phyloP scores from a whole-genome alignment of 2,113 vertebrate genomes.

The Sinocyclocheilus anophthalmus region DNA sequence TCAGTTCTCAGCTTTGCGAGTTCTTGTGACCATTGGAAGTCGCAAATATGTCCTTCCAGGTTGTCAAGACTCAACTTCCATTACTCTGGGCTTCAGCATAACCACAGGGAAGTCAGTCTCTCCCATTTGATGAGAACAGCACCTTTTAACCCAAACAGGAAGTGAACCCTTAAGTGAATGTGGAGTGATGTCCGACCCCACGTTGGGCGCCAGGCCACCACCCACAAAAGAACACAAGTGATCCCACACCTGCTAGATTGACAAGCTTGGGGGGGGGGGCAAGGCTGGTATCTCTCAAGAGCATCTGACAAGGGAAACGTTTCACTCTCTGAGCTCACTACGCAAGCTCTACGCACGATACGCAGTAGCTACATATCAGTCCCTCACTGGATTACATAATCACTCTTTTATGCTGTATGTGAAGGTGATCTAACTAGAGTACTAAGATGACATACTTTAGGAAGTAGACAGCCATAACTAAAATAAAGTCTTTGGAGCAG shows the following conservation, averaged over 20 bases:
- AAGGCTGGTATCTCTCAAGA: conserved; percentile 21
- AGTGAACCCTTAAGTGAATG: not conserved
- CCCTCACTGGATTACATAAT: conserved; percentile 39
- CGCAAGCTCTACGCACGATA: conserved; percentile 5
- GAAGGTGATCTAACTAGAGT: conserved; percentile 16
- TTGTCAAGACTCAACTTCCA: not conserved
- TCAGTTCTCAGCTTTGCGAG: not conserved
- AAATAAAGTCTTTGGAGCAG: not conserved
- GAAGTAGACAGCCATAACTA: not conserved
- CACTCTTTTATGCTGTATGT: not conserved
- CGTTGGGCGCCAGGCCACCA: conserved; percentile 40
- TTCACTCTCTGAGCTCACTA: conserved; percentile 21
- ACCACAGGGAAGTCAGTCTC: not conserved
- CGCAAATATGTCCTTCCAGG: not conserved
- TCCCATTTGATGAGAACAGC: not conserved
- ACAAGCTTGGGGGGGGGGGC: conserved; percentile 23
- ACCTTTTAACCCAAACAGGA: conserved; percentile 13
- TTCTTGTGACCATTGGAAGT: not conserved
- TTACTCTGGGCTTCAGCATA: not conserved
- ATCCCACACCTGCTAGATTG: conserved; percentile 55
- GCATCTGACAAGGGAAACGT: no score
- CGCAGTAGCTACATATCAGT: conserved; percentile 48
- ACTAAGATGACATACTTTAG: conserved; percentile 4
- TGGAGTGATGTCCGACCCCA: not conserved
- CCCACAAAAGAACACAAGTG: conserved; percentile 37